Percentiles rank a stretch among this genome's conserved stretches.
Evolutionary conservation across 2,113 vertebrate genomes (phyloP).

Genomic region (Narcine bancroftii): DNA sequence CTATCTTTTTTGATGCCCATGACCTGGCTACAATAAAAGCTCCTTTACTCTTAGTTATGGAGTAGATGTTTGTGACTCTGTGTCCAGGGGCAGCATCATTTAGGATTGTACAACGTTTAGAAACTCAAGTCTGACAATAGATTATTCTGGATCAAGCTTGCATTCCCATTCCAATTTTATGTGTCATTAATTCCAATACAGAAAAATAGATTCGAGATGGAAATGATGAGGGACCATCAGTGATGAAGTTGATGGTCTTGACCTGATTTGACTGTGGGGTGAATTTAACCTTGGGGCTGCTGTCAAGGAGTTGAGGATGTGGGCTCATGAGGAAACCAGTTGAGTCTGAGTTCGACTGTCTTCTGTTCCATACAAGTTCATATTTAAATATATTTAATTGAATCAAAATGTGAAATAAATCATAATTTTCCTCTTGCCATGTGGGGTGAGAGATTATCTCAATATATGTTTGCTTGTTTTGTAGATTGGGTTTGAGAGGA

Average conservation of each 20-base stretch:
- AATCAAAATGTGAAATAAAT: neutral
- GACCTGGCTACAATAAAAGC: neutral
- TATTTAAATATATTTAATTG: neutral
- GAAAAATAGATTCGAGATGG: neutral
- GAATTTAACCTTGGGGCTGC: neutral
- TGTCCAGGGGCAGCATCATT: too few relatives aligned
- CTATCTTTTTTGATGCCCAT: neutral
- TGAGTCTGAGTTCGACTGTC: neutral
- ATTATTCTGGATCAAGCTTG: neutral
- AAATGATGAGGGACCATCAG: neutral
- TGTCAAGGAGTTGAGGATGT: neutral
- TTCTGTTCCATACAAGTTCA: neutral
- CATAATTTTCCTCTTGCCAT: neutral
- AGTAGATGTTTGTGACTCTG: neutral
- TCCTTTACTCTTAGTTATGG: neutral
- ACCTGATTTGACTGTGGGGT: neutral
- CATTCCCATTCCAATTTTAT: neutral
- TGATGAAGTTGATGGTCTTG: neutral
- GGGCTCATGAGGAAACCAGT: neutral
- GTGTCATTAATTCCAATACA: neutral
- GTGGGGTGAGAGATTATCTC: neutral
- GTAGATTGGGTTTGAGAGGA: constrained; percentile 11
- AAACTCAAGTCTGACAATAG: neutral
- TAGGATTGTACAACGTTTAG: neutral
- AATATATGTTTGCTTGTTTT: neutral